Conservation (phyloP, 2,797 vertebrate species). For the Tenualosa thibaudeaui region DNA sequence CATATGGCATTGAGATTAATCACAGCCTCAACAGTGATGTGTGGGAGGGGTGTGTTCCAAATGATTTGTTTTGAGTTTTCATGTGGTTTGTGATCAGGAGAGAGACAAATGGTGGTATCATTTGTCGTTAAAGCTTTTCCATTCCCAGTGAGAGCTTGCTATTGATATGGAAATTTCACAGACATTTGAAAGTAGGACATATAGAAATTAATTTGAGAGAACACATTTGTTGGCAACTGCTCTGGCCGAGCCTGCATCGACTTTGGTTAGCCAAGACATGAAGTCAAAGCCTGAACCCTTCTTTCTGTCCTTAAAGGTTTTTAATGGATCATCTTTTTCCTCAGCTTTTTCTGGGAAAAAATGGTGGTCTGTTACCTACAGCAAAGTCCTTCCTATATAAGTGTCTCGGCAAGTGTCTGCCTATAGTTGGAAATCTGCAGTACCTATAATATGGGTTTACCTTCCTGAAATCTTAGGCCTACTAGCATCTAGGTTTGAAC, state of each 20-base stretch:
- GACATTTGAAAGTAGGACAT: background rate
- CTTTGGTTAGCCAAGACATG: background rate
- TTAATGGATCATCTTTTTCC: no score
- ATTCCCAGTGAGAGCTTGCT: background rate
- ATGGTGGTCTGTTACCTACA: no score
- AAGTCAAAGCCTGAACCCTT: background rate
- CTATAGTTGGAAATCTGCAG: no score
- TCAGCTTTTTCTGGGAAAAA: no score
- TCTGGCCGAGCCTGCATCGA: background rate
- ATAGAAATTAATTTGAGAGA: background rate
- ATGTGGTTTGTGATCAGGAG: background rate
- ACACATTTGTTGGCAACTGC: background rate
- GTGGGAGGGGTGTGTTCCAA: constrained; percentile 10
- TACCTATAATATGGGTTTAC: no score
- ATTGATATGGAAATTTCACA: constrained; percentile 10
- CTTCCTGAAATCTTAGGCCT: no score
- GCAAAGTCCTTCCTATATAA: no score
- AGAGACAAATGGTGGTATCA: background rate
- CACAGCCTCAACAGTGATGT: constrained; percentile 44
- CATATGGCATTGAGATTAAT: constrained; percentile 39
- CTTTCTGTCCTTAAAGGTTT: no score
- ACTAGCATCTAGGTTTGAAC: no score
- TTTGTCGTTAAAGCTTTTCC: background rate
- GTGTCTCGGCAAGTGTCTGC: no score
- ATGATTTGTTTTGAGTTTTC: constrained; percentile 22